Conservation (phyloP, 2,113 vertebrate genomes). For the Riparia riparia region DNA sequence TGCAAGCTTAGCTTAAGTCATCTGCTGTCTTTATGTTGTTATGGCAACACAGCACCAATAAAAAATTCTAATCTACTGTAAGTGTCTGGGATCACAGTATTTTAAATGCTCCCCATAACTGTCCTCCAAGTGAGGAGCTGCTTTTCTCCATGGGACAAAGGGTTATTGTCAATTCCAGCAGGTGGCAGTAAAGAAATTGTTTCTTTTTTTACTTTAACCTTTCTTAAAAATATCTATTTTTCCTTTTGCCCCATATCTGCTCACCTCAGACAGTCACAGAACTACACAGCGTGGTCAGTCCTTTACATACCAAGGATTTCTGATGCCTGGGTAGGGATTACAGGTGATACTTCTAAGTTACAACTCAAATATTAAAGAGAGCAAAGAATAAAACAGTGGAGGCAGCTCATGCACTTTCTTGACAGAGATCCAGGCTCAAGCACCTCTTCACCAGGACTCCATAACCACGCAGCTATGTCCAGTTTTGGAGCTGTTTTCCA, state of each 20-base stretch:
- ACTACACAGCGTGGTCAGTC: background rate
- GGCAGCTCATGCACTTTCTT: background rate
- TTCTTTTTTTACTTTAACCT: background rate
- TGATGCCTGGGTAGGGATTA: background rate
- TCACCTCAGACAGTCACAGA: background rate
- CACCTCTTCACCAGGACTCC: background rate
- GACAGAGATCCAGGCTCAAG: background rate
- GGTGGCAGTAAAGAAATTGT: conserved; percentile 77
- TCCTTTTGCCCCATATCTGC: background rate
- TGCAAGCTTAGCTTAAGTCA: conserved; percentile 86
- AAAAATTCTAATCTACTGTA: conserved; percentile 87
- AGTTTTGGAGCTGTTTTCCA: background rate
- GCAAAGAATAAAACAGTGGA: background rate
- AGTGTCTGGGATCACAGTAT: conserved; percentile 80
- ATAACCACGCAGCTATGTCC: background rate
- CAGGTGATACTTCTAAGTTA: background rate
- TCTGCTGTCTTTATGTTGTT: conserved; percentile 85
- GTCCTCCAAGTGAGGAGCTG: conserved; percentile 71
- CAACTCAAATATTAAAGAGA: background rate
- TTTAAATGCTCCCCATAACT: conserved; percentile 80
- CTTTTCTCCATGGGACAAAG: conserved; percentile 55
- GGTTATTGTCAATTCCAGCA: conserved; percentile 75
- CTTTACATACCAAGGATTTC: background rate
- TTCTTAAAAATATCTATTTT: background rate
- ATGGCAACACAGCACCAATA: conserved; percentile 86